phyloP scores from a whole-genome alignment of 1,140 invertebrate species.

The Maconellicoccus hirsutus region DNA sequence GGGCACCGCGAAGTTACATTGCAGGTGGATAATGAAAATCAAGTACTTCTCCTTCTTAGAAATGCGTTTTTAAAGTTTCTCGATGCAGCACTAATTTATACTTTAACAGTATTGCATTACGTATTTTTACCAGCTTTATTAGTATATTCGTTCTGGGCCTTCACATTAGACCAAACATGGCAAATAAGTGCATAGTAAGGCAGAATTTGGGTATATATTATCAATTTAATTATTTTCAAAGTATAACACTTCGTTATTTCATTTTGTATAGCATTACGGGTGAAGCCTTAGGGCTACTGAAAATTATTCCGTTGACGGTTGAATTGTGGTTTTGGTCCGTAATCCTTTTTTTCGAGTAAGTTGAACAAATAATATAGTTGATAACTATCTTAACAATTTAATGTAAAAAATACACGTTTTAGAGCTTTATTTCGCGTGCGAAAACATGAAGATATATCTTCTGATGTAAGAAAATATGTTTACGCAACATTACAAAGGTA shows the following conservation, averaged over 20 bases:
- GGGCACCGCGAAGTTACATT: no score
- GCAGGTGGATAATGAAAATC: no score
- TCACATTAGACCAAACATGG: background rate
- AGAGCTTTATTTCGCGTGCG: background rate
- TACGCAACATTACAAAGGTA: background rate
- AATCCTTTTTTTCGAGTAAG: background rate
- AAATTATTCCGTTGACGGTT: background rate
- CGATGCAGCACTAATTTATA: no score
- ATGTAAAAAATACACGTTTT: background rate
- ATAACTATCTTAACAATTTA: background rate
- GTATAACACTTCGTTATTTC: no score
- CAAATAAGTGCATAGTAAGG: background rate
- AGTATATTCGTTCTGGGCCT: background rate
- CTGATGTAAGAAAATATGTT: background rate
- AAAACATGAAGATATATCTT: background rate
- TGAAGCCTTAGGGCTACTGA: background rate
- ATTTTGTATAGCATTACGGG: background rate
- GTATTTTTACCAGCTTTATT: background rate
- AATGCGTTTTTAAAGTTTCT: no score
- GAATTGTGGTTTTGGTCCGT: background rate
- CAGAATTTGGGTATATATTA: no score
- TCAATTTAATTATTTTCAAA: no score
- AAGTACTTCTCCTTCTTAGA: no score
- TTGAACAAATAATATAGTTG: background rate
- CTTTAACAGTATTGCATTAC: no score